phyloP scores from a whole-genome alignment of 2,113 vertebrate species.

The Psettodes erumei region DNA sequence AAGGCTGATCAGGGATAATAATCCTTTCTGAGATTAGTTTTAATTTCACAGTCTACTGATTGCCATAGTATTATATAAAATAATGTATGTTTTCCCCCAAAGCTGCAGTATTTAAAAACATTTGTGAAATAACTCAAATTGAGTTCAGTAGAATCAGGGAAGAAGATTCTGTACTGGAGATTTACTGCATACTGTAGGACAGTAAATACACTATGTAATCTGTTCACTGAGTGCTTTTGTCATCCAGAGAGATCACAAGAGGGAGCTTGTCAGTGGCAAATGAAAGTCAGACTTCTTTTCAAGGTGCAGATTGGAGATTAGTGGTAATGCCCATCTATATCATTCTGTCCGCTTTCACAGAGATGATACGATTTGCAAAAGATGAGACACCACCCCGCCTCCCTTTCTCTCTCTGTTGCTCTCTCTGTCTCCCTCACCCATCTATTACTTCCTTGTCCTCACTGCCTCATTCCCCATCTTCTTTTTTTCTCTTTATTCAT shows the following conservation, averaged over 20 bases:
- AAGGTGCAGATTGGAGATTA: slow-evolving; percentile 80
- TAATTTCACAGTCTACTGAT: slow-evolving; percentile 60
- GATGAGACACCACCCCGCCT: slow-evolving; percentile 25
- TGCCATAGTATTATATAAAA: slow-evolving; percentile 21
- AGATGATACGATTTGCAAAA: slow-evolving; percentile 76
- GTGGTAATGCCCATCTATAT: slow-evolving; percentile 75
- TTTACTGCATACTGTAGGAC: slow-evolving; percentile 37
- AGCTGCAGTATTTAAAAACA: slow-evolving; percentile 20
- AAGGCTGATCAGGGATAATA: slow-evolving; percentile 72
- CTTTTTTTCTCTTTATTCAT: slow-evolving; percentile 60
- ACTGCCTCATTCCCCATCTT: slow-evolving; percentile 53
- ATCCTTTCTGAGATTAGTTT: slow-evolving; percentile 66
- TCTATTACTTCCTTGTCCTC: slow-evolving; percentile 49
- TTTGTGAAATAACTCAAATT: slow-evolving; percentile 2
- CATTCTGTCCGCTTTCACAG: slow-evolving; percentile 70
- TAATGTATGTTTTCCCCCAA: slow-evolving; percentile 4
- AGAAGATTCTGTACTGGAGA: neutral
- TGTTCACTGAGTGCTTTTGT: slow-evolving; percentile 68
- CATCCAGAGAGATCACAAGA: slow-evolving; percentile 74
- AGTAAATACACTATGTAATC: slow-evolving; percentile 67
- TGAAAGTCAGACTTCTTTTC: slow-evolving; percentile 78
- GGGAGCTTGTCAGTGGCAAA: slow-evolving; percentile 69
- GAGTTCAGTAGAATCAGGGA: slow-evolving; percentile 8
- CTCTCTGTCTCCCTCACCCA: slow-evolving; percentile 36
- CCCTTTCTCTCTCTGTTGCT: slow-evolving; percentile 46